Percentiles rank a stretch among this genome's conserved stretches.
Evolutionary conservation across 2,888 invertebrate genomes (phyloP).

Genomic region (Melinopterus prodromus): DNA sequence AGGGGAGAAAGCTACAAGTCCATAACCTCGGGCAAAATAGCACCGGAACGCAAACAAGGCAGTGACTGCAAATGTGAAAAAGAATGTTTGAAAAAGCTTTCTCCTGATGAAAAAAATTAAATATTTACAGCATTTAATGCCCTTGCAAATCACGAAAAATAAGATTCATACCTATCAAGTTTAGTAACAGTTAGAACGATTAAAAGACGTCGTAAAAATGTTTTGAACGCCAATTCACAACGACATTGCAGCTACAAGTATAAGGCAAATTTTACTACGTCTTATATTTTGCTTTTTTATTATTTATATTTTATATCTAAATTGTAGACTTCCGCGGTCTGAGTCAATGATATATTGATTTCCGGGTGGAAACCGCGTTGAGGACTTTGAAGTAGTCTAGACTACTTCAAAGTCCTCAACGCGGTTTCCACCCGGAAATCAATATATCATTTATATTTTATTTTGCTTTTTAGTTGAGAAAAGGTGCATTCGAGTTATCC

Average conservation of each 20-base stretch:
- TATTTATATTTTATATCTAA: no score
- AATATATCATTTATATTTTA: not conserved
- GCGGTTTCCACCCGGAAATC: no score
- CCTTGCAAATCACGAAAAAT: slow-evolving; percentile 15
- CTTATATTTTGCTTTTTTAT: no score
- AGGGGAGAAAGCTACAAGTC: slow-evolving; percentile 17
- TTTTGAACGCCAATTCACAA: slow-evolving; percentile 13
- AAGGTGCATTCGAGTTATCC: not conserved
- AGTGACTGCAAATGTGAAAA: slow-evolving; percentile 19
- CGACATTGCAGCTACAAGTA: slow-evolving; percentile 12
- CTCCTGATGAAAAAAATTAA: slow-evolving; percentile 5
- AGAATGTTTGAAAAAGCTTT: slow-evolving; percentile 18
- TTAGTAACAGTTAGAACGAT: slow-evolving; percentile 16
- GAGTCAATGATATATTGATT: no score
- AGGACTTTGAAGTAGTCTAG: no score
- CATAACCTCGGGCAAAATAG: not conserved
- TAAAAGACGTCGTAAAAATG: slow-evolving; percentile 15
- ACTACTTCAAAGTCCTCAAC: no score
- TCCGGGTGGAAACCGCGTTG: no score
- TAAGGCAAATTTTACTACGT: slow-evolving; percentile 12
- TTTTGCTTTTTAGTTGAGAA: slow-evolving; percentile 9
- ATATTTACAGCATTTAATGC: slow-evolving; percentile 23
- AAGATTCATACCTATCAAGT: slow-evolving; percentile 19
- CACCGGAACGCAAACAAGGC: slow-evolving; percentile 18
- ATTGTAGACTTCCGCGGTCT: no score